Conservation (phyloP, 2,797 vertebrate genomes). For the Lerista edwardsae region DNA sequence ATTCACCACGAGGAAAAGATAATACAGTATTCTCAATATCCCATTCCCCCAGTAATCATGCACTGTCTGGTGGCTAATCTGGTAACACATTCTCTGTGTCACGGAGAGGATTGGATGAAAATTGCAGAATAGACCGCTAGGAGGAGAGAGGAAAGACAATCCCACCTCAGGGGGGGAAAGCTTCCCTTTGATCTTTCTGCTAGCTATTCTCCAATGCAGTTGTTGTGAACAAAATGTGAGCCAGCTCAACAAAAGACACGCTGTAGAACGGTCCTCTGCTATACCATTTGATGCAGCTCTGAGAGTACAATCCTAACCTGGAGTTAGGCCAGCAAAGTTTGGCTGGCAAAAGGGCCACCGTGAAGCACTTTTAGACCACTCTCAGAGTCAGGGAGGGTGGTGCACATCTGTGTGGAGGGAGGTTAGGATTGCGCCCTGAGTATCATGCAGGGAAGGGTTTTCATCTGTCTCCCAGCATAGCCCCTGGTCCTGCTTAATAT, state of each 20-base stretch:
- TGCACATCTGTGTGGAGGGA: no score
- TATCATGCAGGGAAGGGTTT: neutral
- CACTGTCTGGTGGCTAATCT: neutral
- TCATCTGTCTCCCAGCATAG: neutral
- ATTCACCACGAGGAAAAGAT: neutral
- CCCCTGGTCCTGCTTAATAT: neutral
- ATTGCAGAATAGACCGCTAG: neutral
- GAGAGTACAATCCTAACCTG: no score
- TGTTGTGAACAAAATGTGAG: neutral
- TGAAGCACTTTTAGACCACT: no score
- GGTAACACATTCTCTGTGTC: rapidly evolving
- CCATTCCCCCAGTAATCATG: rapidly evolving
- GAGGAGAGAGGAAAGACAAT: neutral
- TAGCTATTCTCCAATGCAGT: neutral
- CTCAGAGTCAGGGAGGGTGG: no score
- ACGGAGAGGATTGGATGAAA: neutral
- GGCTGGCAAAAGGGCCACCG: no score
- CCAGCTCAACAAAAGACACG: neutral
- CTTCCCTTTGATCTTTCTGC: neutral
- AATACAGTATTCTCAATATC: rapidly evolving
- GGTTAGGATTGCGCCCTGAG: no score
- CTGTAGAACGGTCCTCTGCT: neutral
- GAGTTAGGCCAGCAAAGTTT: no score
- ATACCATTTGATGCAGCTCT: neutral
- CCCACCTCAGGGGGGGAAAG: neutral